phyloP scores from a whole-genome alignment of 2,797 vertebrate genomes.

The Hyperoplus lanceolatus region DNA sequence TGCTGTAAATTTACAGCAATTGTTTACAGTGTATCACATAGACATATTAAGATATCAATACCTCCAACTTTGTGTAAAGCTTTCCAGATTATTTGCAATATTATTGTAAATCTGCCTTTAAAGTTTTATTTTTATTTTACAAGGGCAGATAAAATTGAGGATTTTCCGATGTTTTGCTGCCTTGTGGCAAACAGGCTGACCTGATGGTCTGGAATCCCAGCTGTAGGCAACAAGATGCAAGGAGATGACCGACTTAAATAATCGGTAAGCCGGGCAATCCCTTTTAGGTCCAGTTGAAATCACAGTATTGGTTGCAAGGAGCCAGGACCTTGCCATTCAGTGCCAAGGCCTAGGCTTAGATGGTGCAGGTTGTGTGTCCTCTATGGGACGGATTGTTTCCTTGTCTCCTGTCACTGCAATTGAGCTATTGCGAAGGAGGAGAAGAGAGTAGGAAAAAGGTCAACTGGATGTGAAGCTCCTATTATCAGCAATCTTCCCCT shows the following conservation, averaged over 20 bases:
- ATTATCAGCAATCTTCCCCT: constrained; percentile 94
- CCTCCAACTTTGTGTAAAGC: constrained; percentile 28
- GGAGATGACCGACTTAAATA: constrained; percentile 74
- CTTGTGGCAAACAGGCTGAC: constrained; percentile 41
- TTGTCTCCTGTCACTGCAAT: constrained; percentile 83
- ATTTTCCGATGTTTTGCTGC: constrained; percentile 59
- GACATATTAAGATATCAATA: constrained; percentile 6
- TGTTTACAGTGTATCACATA: background rate
- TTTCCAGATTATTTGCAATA: constrained; percentile 37
- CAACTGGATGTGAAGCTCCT: constrained; percentile 95
- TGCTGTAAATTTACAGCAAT: background rate
- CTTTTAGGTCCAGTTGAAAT: constrained; percentile 66
- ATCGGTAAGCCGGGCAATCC: constrained; percentile 69
- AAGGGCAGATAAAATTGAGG: constrained; percentile 61
- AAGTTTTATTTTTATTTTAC: constrained; percentile 66
- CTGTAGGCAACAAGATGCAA: constrained; percentile 69
- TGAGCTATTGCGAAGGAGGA: constrained; percentile 78
- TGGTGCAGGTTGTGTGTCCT: constrained; percentile 78
- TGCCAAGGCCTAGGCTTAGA: constrained; percentile 71
- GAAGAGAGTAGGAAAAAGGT: constrained; percentile 87
- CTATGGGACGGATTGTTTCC: constrained; percentile 78
- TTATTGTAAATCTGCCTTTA: constrained; percentile 44
- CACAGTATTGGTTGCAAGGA: constrained; percentile 67
- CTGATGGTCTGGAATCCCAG: constrained; percentile 54
- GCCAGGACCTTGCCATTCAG: constrained; percentile 64